Conservation (phyloP, 2,888 invertebrate species). For the Hanleya hanleyi region DNA sequence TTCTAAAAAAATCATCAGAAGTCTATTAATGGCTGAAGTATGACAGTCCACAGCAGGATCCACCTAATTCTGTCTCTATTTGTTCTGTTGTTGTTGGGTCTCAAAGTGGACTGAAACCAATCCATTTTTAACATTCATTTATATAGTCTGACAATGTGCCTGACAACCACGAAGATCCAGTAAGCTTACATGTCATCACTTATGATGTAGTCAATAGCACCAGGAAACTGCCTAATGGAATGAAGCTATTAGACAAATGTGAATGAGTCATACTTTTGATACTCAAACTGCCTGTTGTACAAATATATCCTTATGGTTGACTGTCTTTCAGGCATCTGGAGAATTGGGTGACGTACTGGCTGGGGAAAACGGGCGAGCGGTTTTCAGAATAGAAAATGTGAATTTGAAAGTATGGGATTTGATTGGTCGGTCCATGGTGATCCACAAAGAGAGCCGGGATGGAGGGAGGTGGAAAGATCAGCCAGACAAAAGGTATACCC, state of each 20-base stretch:
- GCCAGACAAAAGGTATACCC: too few species aligned
- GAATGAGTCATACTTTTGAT: constrained; percentile 13
- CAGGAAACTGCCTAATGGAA: neutral
- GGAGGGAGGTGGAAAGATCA: neutral
- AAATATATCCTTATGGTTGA: neutral
- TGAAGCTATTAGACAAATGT: too few species aligned
- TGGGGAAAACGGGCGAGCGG: constrained; percentile 79
- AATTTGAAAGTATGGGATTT: constrained; percentile 78
- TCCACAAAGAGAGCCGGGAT: constrained; percentile 73
- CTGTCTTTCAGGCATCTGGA: constrained; percentile 72
- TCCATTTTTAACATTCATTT: too few species aligned
- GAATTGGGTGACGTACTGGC: constrained; percentile 81
- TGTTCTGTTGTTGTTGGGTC: too few species aligned
- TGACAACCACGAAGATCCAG: too few species aligned
- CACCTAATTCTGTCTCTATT: too few species aligned
- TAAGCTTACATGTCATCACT: too few species aligned
- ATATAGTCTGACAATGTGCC: too few species aligned
- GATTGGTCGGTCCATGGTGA: constrained; percentile 82
- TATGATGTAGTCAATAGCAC: neutral
- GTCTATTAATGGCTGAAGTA: too few species aligned
- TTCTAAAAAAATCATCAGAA: too few species aligned
- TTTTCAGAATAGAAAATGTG: constrained; percentile 79
- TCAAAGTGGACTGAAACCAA: too few species aligned
- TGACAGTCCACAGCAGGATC: too few species aligned
- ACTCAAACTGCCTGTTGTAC: neutral